phyloP scores from a whole-genome alignment of 2,797 vertebrate species.

The Rhyacichthys aspro region DNA sequence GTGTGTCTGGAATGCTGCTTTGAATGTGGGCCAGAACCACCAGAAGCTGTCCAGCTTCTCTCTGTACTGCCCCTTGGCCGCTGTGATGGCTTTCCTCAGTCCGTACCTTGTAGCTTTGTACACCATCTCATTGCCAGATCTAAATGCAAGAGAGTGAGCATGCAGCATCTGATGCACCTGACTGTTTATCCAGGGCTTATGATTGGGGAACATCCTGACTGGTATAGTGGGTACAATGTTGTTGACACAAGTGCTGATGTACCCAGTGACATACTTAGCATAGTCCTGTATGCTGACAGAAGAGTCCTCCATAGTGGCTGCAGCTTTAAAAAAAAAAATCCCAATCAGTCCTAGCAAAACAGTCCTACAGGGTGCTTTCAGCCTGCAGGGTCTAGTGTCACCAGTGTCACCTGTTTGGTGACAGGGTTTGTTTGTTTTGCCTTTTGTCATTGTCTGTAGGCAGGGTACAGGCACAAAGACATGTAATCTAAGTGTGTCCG shows the following conservation, averaged over 20 bases:
- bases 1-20: too few relatives aligned
- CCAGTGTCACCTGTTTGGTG: not conserved
- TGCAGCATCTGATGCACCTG: not conserved
- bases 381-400: not conserved
- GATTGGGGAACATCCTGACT: conserved; percentile 1
- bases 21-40: too few relatives aligned
- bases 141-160: not conserved
- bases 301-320: not conserved
- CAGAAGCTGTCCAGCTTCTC: not conserved
- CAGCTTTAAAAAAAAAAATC: conserved; percentile 5
- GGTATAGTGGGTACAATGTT: not conserved
- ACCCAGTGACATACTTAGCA: not conserved
- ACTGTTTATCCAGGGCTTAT: conserved; percentile 6
- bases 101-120: conserved; percentile 1
- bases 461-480: too few relatives aligned
- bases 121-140: not conserved
- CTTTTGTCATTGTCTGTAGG: not conserved
- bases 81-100: not conserved
- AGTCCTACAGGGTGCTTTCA: not conserved
- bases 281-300: not conserved
- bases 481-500: too few relatives aligned
- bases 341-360: not conserved
- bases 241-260: not conserved
- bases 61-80: not conserved
- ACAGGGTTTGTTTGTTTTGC: not conserved